Conservation (phyloP, 2,113 vertebrate species). For the Semicossyphus pulcher region DNA sequence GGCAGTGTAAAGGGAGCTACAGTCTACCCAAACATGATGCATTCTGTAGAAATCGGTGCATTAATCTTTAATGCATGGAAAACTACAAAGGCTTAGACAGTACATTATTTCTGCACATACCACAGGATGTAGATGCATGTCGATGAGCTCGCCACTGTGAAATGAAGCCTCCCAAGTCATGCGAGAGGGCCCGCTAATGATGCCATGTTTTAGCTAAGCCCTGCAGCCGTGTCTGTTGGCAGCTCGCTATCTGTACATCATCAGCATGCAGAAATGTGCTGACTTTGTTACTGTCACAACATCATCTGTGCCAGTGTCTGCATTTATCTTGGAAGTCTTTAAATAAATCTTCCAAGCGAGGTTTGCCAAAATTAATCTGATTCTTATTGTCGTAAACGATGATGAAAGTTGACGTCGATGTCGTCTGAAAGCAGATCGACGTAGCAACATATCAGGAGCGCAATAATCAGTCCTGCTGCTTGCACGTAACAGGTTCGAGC, state of each 20-base stretch:
- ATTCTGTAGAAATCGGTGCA: not conserved
- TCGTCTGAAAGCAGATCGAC: not conserved
- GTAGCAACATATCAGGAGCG: not conserved
- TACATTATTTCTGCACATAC: not conserved
- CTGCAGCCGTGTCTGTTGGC: conserved; percentile 47
- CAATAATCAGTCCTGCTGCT: conserved; percentile 15
- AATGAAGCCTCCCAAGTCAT: conserved; percentile 25
- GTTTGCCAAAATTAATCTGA: not conserved
- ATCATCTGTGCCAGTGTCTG: not conserved
- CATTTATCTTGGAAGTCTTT: conserved; percentile 11
- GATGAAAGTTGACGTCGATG: not conserved
- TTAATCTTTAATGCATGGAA: not conserved
- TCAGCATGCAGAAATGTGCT: conserved; percentile 41
- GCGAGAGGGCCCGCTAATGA: conserved; percentile 8
- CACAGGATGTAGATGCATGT: not conserved
- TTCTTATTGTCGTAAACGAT: not conserved
- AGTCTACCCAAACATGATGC: not conserved
- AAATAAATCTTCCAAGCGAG: not conserved
- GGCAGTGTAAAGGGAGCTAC: too few species aligned
- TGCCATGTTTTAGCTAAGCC: conserved; percentile 28
- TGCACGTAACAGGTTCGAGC: conserved; percentile 55
- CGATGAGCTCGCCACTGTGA: not conserved
- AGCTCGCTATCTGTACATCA: conserved; percentile 4
- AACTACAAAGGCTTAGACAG: not conserved
- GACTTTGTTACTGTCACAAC: conserved; percentile 33